These are phyloP conservation scores for Rotaria macrura DNA, from an alignment of 2,888 invertebrate genomes.

Conservation along the genomic window DNA sequence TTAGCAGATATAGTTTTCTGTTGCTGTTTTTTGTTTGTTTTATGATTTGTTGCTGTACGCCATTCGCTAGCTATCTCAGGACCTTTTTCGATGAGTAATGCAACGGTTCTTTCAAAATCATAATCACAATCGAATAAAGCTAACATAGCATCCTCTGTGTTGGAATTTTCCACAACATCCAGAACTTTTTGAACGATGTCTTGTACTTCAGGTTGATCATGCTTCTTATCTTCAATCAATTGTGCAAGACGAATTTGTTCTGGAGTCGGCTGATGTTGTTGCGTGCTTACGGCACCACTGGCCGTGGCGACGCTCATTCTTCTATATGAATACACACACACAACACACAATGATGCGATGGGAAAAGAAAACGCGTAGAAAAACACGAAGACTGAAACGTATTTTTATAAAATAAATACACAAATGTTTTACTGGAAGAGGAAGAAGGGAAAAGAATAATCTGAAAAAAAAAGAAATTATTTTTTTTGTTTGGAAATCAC, in stretches of 20 bases:
- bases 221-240: conserved; percentile 21
- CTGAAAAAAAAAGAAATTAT: not conserved
- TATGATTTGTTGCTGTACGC: not conserved
- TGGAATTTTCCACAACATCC: not conserved
- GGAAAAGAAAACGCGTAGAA: not conserved
- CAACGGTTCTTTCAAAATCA: not conserved
- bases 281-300: not conserved
- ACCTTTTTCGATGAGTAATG: conserved; percentile 18
- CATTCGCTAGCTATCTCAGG: conserved; percentile 1
- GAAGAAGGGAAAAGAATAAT: not conserved
- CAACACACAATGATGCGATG: not conserved
- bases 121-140: conserved; percentile 6
- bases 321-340: not conserved
- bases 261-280: not conserved
- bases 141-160: not conserved
- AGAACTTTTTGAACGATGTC: not conserved
- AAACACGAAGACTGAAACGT: not conserved
- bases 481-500: not conserved
- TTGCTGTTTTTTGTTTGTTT: not conserved
- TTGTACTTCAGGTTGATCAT: conserved; percentile 19
- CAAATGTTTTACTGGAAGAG: not conserved
- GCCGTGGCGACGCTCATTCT: conserved; percentile 1
- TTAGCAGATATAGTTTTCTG: not conserved
- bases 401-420: not conserved
- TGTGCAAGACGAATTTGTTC: conserved; percentile 17